phyloP scores from a whole-genome alignment of 1,140 invertebrate genomes.

The Bombus balteatus region DNA sequence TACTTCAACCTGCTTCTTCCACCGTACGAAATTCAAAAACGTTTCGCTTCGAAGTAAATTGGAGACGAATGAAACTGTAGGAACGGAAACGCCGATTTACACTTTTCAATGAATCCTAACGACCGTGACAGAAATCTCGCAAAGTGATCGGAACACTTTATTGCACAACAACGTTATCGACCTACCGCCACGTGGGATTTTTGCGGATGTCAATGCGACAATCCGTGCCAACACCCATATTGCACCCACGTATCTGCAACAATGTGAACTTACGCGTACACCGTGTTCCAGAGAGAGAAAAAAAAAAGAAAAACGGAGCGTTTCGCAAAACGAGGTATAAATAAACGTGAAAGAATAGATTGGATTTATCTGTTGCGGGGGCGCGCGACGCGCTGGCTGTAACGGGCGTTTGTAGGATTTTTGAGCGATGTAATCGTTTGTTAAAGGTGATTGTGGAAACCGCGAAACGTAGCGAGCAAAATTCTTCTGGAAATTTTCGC shows the following conservation, averaged over 20 bases:
- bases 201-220: slow-evolving; percentile 39
- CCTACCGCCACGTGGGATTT: slow-evolving; percentile 39
- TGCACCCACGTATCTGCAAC: slow-evolving; percentile 37
- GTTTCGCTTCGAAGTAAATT: neutral
- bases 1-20: neutral
- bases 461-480: neutral
- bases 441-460: neutral
- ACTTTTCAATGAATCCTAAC: neutral
- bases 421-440: neutral
- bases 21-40: neutral
- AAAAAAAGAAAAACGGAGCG: neutral
- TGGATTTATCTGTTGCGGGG: slow-evolving; percentile 7
- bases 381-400: neutral
- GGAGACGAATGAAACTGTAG: neutral
- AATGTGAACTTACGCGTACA: slow-evolving; percentile 22
- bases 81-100: neutral
- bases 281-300: neutral
- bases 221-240: slow-evolving; percentile 36
- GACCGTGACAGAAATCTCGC: slow-evolving; percentile 3
- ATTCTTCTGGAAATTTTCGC: neutral
- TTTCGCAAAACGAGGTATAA: slow-evolving; percentile 6
- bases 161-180: slow-evolving; percentile 50
- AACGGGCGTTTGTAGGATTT: neutral
- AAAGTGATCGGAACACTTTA: slow-evolving; percentile 18
- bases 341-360: slow-evolving; percentile 12